Percentiles rank a stretch among this genome's conserved stretches.
Conservation (phyloP, 2,797 vertebrate genomes). For the Sebastes vulpes region DNA sequence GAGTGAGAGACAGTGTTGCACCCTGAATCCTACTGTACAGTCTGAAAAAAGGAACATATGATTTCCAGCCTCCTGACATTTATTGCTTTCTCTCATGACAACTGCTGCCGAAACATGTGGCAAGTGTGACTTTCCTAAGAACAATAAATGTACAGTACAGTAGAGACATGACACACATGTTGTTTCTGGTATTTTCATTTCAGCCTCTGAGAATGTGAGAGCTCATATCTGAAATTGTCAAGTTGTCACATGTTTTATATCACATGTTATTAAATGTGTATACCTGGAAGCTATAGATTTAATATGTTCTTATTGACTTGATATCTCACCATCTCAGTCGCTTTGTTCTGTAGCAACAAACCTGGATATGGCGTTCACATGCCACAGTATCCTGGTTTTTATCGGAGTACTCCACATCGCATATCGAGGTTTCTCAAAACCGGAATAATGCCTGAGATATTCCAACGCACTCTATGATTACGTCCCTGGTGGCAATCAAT, state of each 20-base stretch:
- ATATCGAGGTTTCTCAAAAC: neutral
- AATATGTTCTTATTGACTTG: neutral
- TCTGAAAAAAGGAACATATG: neutral
- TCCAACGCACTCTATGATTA: neutral
- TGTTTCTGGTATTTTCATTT: neutral
- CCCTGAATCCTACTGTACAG: neutral
- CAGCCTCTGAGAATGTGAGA: neutral
- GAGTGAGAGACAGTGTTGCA: neutral
- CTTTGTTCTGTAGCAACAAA: neutral
- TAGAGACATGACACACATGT: neutral
- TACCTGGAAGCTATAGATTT: neutral
- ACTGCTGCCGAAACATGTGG: neutral
- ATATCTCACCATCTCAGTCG: neutral
- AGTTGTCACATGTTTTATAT: neutral
- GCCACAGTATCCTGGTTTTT: neutral
- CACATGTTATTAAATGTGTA: neutral
- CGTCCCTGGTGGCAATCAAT: neutral
- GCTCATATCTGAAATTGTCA: neutral
- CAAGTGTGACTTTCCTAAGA: neutral
- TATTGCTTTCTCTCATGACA: neutral
- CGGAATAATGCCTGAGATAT: neutral
- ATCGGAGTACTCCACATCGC: neutral
- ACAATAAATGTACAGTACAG: neutral
- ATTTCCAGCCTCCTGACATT: conserved; percentile 27
- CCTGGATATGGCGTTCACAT: neutral